A percentile compares a stretch with the other conserved stretches of the same genome.
These are phyloP conservation scores for Natrix natrix DNA, from an alignment of 2,797 vertebrate species.

Conservation along the genomic window DNA sequence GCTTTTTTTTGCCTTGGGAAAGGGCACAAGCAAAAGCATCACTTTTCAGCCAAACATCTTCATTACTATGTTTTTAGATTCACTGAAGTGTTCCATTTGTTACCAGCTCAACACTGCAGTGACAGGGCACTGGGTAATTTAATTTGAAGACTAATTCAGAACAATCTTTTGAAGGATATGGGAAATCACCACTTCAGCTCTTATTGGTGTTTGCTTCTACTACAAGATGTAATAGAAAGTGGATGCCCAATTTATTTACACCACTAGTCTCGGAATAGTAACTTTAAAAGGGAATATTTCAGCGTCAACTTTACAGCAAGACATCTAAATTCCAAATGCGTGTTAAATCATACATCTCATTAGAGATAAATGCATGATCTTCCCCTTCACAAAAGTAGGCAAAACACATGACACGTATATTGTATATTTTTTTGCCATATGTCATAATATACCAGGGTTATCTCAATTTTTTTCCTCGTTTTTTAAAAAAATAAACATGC, in stretches of 20 bases:
- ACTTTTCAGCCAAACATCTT: slow-evolving; percentile 1
- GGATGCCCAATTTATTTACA: not conserved
- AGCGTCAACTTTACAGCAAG: not conserved
- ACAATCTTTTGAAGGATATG: slow-evolving; percentile 6
- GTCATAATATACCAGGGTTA: not conserved
- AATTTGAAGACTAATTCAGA: slow-evolving; percentile 28
- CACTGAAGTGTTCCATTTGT: slow-evolving; percentile 6
- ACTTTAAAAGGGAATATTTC: not conserved
- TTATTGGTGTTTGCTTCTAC: not conserved
- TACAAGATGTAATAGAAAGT: not conserved
- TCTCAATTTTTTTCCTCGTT: not conserved
- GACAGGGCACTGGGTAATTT: not conserved
- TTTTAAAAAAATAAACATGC: not conserved
- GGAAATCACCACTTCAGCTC: not conserved
- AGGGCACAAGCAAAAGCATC: not conserved
- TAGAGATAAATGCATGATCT: not conserved
- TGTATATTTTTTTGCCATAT: not conserved
- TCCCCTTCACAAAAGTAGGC: not conserved
- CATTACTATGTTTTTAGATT: not conserved
- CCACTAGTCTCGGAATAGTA: not conserved
- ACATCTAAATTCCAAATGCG: not conserved
- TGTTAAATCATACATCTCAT: not conserved
- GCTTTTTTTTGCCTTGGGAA: fast-evolving
- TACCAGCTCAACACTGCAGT: not conserved
- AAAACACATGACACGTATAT: not conserved